Conservation (phyloP, 2,113 vertebrate species). For the Gallinago undulata region DNA sequence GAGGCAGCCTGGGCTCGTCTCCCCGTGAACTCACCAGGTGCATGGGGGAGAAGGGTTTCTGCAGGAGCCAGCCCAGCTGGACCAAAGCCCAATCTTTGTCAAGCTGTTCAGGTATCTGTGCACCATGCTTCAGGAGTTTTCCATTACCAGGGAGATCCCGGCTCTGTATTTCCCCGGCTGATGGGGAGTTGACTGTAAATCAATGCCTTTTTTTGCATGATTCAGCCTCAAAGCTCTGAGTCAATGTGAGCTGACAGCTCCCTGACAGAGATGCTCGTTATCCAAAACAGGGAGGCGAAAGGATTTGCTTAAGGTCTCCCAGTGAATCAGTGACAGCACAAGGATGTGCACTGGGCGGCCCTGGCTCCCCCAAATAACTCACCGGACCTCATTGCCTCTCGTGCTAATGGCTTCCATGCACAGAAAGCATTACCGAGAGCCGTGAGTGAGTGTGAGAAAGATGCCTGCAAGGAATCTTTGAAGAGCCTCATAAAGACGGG, state of each 20-base stretch:
- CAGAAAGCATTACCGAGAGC: not conserved
- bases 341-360: not conserved
- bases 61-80: not conserved
- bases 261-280: not conserved
- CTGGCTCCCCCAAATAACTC: not conserved
- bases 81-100: not conserved
- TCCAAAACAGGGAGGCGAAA: accelerated
- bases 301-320: not conserved
- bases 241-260: not conserved
- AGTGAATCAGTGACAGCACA: not conserved
- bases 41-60: not conserved
- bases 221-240: not conserved
- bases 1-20: not conserved
- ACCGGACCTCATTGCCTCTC: not conserved
- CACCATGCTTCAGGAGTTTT: not conserved
- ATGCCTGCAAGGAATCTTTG: not conserved
- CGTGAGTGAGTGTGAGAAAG: not conserved
- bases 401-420: not conserved
- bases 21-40: not conserved
- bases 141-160: not conserved
- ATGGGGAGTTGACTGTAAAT: not conserved
- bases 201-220: not conserved
- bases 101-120: not conserved
- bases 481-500: not conserved
- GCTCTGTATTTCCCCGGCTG: not conserved